Evolutionary conservation across 2,888 invertebrate species (phyloP).

Genomic region (Agriopis marginaria): DNA sequence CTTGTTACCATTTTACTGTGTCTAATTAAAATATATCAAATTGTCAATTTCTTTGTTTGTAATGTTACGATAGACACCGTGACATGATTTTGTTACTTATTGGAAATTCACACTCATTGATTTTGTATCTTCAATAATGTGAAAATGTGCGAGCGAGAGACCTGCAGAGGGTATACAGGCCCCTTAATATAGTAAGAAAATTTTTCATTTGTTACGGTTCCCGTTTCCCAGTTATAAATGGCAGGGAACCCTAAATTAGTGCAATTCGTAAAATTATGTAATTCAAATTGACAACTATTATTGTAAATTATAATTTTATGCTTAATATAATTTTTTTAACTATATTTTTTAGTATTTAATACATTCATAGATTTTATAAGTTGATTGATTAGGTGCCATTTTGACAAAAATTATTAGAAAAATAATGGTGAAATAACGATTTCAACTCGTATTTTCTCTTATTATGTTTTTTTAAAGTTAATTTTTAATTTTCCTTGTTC

Average conservation of each 20-base stretch:
- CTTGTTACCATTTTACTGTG: no score
- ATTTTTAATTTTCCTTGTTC: conserved; percentile 20
- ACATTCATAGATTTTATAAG: conserved; percentile 10
- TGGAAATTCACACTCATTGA: no score
- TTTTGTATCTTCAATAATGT: no score
- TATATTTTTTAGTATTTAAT: conserved; percentile 17
- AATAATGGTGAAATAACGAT: background rate
- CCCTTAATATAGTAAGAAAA: conserved; percentile 38
- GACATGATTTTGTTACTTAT: no score
- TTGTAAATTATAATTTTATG: conserved; percentile 29
- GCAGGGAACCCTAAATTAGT: conserved; percentile 38
- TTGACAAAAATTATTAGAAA: background rate
- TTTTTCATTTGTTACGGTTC: conserved; percentile 29
- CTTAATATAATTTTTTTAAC: background rate
- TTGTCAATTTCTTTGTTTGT: no score
- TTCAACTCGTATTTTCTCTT: background rate
- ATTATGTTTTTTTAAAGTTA: background rate
- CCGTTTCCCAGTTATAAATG: conserved; percentile 14
- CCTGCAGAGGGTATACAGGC: no score
- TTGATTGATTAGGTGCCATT: conserved; percentile 33
- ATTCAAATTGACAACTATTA: conserved; percentile 37
- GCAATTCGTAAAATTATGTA: conserved; percentile 43
- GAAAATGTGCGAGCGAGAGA: no score
- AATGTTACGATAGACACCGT: no score
- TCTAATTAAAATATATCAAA: no score